phyloP scores from a whole-genome alignment of 2,888 invertebrate species.

The Chymomyza fuscimana region DNA sequence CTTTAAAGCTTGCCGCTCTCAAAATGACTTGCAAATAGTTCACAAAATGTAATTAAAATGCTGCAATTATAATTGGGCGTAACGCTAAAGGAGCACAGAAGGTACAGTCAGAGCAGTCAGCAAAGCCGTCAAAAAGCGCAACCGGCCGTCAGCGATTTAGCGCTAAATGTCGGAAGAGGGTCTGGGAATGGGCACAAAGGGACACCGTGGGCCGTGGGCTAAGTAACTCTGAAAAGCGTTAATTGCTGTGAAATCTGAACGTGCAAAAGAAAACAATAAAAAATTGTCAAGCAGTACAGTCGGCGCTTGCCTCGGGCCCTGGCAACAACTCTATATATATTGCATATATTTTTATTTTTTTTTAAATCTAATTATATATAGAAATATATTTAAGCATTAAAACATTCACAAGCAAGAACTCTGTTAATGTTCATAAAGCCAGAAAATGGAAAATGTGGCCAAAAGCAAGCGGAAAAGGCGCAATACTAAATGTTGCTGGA shows the following conservation, averaged over 20 bases:
- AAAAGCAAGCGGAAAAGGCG: background rate
- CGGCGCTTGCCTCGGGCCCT: background rate
- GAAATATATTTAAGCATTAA: conserved; percentile 1
- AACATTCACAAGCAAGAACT: background rate
- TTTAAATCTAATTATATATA: conserved; percentile 1
- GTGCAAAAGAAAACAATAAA: conserved; percentile 52
- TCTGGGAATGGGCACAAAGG: conserved; percentile 13
- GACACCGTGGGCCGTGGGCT: conserved; percentile 50
- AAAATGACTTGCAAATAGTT: conserved; percentile 44
- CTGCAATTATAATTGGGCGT: conserved; percentile 69
- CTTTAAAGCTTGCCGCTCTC: background rate
- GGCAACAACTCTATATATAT: background rate
- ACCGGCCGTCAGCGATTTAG: conserved; percentile 19
- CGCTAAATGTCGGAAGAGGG: conserved; percentile 35
- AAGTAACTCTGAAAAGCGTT: conserved; percentile 57
- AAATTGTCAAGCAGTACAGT: conserved; percentile 41
- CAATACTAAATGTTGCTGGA: background rate
- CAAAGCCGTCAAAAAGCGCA: conserved; percentile 49
- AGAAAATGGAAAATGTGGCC: background rate
- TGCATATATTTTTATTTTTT: background rate
- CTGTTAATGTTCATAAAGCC: background rate
- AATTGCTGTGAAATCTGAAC: conserved; percentile 51
- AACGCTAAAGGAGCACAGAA: conserved; percentile 33
- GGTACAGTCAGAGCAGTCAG: conserved; percentile 30
- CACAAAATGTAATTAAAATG: conserved; percentile 70